Base-by-base conservation (phyloP, 2,113 vertebrate genomes). In the Ardeotis arabs region DNA sequence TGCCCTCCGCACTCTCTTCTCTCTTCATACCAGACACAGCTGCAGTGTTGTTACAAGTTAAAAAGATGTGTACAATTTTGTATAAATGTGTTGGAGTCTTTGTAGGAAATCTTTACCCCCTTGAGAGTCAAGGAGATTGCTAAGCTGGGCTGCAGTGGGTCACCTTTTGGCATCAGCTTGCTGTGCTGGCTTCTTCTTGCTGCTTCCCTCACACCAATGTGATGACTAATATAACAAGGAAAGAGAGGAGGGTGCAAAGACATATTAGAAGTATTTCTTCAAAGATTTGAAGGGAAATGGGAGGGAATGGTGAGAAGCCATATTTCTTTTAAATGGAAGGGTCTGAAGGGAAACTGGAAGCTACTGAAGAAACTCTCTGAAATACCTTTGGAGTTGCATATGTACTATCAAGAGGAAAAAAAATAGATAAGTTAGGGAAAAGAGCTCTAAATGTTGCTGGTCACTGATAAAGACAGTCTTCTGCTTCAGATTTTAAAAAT, bases 381-480 rank as follows among this genome's bases (percentile, higher is more conserved):
- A 82, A 93, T 73, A 47, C 12, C 20, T 56, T 53, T 76, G 66
- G 37, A 91, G 52, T 50, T 77, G 10, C 29, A 24, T 50, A 60
- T 7, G 3, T n/a, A 37, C 18, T 78, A 87, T 60, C 55, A 64
- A 93, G 49, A 84, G 10, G 9, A 41, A 67, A 93, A 70, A 21
- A 13, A 4, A 0, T 5, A 22, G 13, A 25, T 5, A 75, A 12
- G 66, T 87, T 85, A 83, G 31, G 84, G 22, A 75, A 94, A 93
- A 81, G 28, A 73, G 5, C 44, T 72, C 44, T 79, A 41, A 45
- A 47, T 62, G 49, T 44, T 93, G n/a, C 7, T 94, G 41, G 28
- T 83, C 79, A 85, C 44, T 82, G 23, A 86, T 50, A 89, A 91
- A 92, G 39, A 59, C n/a, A 91, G 35, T 82, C 39, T 92, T 92